Conservation (phyloP, 2,888 invertebrate genomes). For the Scaptomyza flava region DNA sequence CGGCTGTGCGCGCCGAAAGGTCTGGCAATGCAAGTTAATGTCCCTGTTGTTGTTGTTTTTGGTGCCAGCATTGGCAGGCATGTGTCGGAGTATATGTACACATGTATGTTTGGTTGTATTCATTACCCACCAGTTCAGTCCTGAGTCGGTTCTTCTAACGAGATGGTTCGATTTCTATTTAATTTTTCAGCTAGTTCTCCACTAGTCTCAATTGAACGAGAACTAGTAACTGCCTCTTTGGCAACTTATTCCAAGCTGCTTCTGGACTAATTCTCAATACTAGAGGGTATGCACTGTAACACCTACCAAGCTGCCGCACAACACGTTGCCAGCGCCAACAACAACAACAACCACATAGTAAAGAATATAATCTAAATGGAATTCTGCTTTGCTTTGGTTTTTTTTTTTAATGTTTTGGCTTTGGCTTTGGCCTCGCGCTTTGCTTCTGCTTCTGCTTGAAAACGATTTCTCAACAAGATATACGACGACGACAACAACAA, state of each 20-base stretch:
- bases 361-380: conserved; percentile 74
- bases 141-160: too few relatives aligned
- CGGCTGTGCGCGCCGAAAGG: conserved; percentile 70
- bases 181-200: too few relatives aligned
- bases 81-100: conserved; percentile 4
- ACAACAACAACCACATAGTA: conserved; percentile 33
- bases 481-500: conserved; percentile 13
- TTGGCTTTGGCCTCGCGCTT: conserved; percentile 31
- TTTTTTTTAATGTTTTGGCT: too few relatives aligned
- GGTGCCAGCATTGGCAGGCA: conserved; percentile 29
- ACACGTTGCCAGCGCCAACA: conserved; percentile 60
- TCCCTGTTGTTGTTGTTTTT: conserved; percentile 8
- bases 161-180: too few relatives aligned
- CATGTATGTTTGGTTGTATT: conserved; percentile 38
- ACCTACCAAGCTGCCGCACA: conserved; percentile 66
- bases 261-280: too few relatives aligned
- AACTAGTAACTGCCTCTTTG: too few relatives aligned
- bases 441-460: conserved; percentile 34
- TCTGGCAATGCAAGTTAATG: conserved; percentile 61
- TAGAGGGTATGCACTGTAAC: conserved; percentile 63
- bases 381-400: conserved; percentile 60
- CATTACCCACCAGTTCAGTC: conserved; percentile 16
- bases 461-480: conserved; percentile 66
- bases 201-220: too few relatives aligned
- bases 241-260: too few relatives aligned